These are phyloP conservation scores for Pseudochaenichthys georgianus DNA, from an alignment of 2,797 vertebrate genomes.

Conservation along the genomic window DNA sequence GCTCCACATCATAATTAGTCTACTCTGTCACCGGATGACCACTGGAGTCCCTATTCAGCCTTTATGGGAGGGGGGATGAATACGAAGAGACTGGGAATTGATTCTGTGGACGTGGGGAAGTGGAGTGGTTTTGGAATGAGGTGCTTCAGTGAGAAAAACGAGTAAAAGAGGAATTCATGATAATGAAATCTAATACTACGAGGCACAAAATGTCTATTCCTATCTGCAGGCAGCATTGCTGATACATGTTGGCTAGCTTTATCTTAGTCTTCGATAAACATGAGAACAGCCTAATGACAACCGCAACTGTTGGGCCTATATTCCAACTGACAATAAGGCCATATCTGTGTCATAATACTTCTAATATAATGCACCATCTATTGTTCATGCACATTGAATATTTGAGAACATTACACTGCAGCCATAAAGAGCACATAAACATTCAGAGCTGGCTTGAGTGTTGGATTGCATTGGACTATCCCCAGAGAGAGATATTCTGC, in stretches of 20 bases:
- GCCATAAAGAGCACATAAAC: conserved; percentile 17
- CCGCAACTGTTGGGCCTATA: conserved; percentile 7
- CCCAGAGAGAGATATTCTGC: conserved; percentile 48
- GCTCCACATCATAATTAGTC: conserved; percentile 64
- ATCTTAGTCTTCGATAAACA: conserved; percentile 31
- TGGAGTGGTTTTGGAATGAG: conserved; percentile 20
- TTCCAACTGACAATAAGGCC: conserved; percentile 29
- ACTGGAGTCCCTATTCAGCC: conserved; percentile 51
- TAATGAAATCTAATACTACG: neutral
- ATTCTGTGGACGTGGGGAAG: conserved; percentile 9
- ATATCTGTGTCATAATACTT: conserved; percentile 13
- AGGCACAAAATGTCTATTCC: conserved; percentile 11
- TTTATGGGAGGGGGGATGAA: conserved; percentile 22
- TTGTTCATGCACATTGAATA: conserved; percentile 39
- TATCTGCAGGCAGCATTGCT: conserved; percentile 13
- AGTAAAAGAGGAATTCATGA: too few relatives aligned
- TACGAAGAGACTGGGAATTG: conserved; percentile 2
- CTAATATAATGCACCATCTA: conserved; percentile 20
- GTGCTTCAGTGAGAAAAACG: conserved; percentile 21
- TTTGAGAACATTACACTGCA: conserved; percentile 47
- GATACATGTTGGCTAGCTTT: conserved; percentile 12
- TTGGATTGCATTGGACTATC: conserved; percentile 24
- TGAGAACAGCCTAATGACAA: conserved; percentile 31
- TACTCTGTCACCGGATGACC: conserved; percentile 63
- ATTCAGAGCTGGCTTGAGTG: conserved; percentile 24